phyloP scores from a whole-genome alignment of 2,888 invertebrate species.

The Agrotis segetum region DNA sequence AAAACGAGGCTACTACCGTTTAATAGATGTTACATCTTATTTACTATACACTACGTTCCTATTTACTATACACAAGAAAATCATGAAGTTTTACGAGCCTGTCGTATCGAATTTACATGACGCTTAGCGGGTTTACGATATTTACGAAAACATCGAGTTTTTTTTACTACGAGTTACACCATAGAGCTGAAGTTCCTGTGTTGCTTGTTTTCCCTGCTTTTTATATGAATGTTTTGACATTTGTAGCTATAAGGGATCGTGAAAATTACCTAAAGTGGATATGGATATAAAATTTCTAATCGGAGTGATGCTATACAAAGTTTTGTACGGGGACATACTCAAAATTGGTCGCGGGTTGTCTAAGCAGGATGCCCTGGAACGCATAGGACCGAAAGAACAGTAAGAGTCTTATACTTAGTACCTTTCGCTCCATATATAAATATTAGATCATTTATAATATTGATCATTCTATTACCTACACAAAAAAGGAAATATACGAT shows the following conservation, averaged over 20 bases:
- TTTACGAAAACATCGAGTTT: conserved; percentile 57
- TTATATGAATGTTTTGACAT: conserved; percentile 5
- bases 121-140: conserved; percentile 72
- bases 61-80: conserved; percentile 59
- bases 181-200: background rate
- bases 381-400: no score
- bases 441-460: no score
- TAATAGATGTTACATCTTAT: conserved; percentile 74
- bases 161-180: conserved; percentile 18
- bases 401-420: no score
- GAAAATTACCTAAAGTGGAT: background rate
- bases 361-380: no score
- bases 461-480: no score
- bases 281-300: conserved; percentile 6
- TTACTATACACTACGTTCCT: conserved; percentile 57
- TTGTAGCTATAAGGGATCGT: background rate
- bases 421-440: no score
- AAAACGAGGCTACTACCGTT: conserved; percentile 73
- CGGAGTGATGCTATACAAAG: background rate
- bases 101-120: conserved; percentile 70
- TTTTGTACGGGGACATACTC: background rate
- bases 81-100: conserved; percentile 65
- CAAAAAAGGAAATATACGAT: no score
- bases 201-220: conserved; percentile 4
- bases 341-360: no score